These are phyloP conservation scores for Virgularia gustaviana DNA, from an alignment of 92 coral and sea anemone species.

Conservation along the genomic window DNA sequence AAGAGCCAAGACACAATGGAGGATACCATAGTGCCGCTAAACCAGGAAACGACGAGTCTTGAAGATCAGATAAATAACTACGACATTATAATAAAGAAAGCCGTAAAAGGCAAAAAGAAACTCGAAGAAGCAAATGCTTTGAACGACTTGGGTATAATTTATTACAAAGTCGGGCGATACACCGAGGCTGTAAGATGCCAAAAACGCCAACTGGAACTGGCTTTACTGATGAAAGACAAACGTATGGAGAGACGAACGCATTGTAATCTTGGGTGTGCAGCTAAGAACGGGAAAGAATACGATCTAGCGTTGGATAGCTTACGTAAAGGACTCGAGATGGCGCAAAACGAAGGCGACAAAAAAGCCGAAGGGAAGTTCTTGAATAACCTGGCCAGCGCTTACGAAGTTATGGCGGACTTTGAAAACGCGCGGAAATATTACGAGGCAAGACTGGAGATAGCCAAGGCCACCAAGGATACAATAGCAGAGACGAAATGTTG, in stretches of 20 bases:
- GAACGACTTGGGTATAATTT: constrained; percentile 83
- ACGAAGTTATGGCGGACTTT: constrained; percentile 78
- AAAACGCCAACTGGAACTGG: constrained; percentile 72
- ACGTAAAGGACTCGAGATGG: constrained; percentile 82
- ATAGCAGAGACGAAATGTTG: constrained; percentile 92
- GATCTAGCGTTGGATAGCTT: constrained; percentile 89
- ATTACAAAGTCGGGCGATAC: constrained; percentile 71
- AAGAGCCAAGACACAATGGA: neutral
- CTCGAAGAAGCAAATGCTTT: constrained; percentile 78
- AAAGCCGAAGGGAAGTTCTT: constrained; percentile 90
- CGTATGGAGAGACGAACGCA: constrained; percentile 79
- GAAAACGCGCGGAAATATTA: constrained; percentile 81
- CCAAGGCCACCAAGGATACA: constrained; percentile 78
- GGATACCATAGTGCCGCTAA: neutral
- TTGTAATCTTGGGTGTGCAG: constrained; percentile 92
- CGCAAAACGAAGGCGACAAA: constrained; percentile 69
- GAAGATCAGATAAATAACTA: constrained; percentile 11
- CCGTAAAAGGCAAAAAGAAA: constrained; percentile 63
- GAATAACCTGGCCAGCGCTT: constrained; percentile 85
- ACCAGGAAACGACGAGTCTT: constrained; percentile 1
- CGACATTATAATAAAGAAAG: constrained; percentile 24
- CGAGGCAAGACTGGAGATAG: constrained; percentile 70
- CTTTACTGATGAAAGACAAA: constrained; percentile 52
- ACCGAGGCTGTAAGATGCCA: constrained; percentile 83
- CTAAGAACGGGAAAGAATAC: constrained; percentile 62